Base-by-base conservation (phyloP, 2,888 invertebrate species). In the Nomada lathburiana region DNA sequence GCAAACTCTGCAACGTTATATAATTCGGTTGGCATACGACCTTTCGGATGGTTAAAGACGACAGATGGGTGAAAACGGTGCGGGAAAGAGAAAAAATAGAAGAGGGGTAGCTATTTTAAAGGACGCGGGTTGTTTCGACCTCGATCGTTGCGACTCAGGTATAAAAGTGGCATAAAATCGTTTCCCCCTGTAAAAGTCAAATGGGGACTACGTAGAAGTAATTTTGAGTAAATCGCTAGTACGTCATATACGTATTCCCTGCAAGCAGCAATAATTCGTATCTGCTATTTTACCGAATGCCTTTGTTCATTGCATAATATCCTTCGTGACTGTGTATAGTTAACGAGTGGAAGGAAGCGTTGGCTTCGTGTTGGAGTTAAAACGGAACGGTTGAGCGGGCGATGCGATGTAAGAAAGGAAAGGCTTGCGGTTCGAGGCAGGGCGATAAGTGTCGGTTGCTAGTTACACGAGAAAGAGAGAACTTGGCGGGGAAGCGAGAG, bases 361-460 rank as follows among this genome's bases (percentile, higher is more conserved):
- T 50, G n/a, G 71, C 36, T 47, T 70, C 53, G 47, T 26, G 44
- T 76, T 71, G 11, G 36, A 75, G 71, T 53, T 53, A 44, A 80
- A 72, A 68, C 68, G 52, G 67, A 76, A 72, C 62, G 67, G 55
- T 36, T 13, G 62, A 50, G 13, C 26, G 63, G 23, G 26, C 55
- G 44, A 47, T 44, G 26, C 55, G 44, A 47, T 44, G 63, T 42
- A 83, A 82, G 74, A 76, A 81, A 82, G 76, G 76, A 83, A 77
- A 83, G 82, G 73, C 74, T 57, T 73, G 69, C 55, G 70, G 65
- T 69, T 69, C 73, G 72, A 62, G 74, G 65, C 63, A 36, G 62
- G 73, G 57, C 68, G 67, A 76, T 80, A 83, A 74, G 73, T 67
- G 71, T 62, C 50, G 82, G 80, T 76, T 82, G 77, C 65, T 76